Base-by-base conservation (phyloP, 1,140 invertebrate genomes). In the Pseudomyrmex gracilis region DNA sequence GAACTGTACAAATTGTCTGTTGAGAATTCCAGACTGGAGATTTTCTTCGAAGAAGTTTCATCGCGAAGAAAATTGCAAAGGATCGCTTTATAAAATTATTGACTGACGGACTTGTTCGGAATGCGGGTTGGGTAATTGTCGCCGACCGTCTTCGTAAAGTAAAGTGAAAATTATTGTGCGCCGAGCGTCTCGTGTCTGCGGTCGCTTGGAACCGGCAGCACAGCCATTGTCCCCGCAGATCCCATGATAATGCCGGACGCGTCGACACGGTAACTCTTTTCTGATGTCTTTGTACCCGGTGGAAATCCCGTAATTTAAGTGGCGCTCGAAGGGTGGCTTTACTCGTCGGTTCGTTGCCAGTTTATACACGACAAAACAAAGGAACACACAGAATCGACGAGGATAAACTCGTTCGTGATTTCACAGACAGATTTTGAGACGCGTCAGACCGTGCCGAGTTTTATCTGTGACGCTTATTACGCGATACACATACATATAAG, bases 111-210 rank as follows among this genome's bases (percentile, higher is more conserved):
- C 64, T 57, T 67, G 61, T 45, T 34, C 53, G 43, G 43, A 58
- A 20, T n/a, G 20, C 12, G 24, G 34, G 20, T 80, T 20, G 20
- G 15, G 12, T 58, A 80, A 80, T 80, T 71, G 20, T 80, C 53
- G 7, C 34, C 12, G 34, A 13, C 43, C 58, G 34, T 60, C 53
- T 22, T 3, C 12, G 66, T 49, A 34, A 34, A 80, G 66, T 34
- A 80, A 60, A 80, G 53, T 60, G 76, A 34, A 77, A 80, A 80
- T 80, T 80, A 70, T 80, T 70, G 58, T 71, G n/a, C 51, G 12
- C 43, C 17, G 34, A 3, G 10, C 47, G 8, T 43, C 17, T 9
- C 22, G 45, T 20, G 47, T 22, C n/a, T 10, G 64, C 43, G 76
- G 20, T 47, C 47, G 74, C 34, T 68, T 68, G 17, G 20, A 47